Evolutionary conservation across 30 jellyfish, hydroid and myxozoan species (phyloP).

Genomic region (Nemopilema nomurai): DNA sequence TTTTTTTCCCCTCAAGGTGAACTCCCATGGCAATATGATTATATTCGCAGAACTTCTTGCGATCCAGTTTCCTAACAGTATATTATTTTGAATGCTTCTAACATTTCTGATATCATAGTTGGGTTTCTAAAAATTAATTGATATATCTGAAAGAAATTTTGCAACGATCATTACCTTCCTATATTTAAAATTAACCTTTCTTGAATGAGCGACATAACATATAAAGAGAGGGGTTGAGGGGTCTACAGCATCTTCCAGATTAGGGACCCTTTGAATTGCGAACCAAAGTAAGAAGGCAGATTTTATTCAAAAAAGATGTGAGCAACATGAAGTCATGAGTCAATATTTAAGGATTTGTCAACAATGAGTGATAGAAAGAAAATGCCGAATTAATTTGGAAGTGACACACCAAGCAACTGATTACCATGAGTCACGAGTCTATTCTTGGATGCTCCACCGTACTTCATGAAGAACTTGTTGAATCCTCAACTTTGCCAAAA

Average conservation of each 20-base stretch:
- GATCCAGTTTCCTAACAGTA: slow-evolving; percentile 4
- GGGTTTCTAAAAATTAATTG: not conserved
- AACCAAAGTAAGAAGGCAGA: not conserved
- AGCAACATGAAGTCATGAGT: not conserved
- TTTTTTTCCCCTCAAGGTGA: slow-evolving; percentile 7
- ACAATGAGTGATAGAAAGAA: not conserved
- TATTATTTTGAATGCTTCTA: not conserved
- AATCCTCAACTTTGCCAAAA: slow-evolving; percentile 29
- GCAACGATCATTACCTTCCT: not conserved
- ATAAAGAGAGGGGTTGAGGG: not conserved
- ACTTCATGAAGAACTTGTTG: slow-evolving; percentile 26
- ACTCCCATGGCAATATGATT: slow-evolving; percentile 4
- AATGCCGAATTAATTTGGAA: not conserved
- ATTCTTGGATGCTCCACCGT: not conserved
- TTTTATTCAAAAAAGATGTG: not conserved
- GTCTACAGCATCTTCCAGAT: not conserved
- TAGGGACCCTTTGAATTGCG: not conserved
- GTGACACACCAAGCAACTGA: not conserved
- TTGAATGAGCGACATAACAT: not conserved
- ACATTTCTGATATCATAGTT: not conserved
- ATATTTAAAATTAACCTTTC: not conserved
- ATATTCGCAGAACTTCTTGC: slow-evolving; percentile 6
- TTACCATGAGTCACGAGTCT: not conserved
- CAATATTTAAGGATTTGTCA: not conserved
- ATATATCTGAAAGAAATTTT: not conserved